Conservation (phyloP, 2,888 invertebrate species). For the Folsomia manolachei region DNA sequence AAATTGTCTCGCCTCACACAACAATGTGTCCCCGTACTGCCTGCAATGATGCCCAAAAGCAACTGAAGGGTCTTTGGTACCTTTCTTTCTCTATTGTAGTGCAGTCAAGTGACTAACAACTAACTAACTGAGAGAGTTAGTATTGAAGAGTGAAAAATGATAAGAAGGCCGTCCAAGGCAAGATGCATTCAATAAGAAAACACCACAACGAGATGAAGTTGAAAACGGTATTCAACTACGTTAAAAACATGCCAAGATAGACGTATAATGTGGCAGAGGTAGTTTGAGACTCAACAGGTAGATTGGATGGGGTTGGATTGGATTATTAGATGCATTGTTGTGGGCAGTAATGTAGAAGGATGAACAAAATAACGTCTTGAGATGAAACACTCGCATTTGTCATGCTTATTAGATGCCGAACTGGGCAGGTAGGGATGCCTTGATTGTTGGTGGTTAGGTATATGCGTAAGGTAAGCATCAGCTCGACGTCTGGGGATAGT, state of each 20-base stretch:
- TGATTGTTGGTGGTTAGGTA: background rate
- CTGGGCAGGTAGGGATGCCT: background rate
- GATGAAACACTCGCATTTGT: background rate
- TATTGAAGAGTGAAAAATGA: slow-evolving; percentile 16
- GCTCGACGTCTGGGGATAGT: too few species aligned
- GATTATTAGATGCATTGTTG: background rate
- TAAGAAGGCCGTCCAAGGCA: slow-evolving; percentile 39
- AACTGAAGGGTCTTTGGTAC: slow-evolving; percentile 48
- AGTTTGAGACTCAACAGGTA: slow-evolving; percentile 3
- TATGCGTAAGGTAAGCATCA: too few species aligned
- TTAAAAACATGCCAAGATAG: background rate
- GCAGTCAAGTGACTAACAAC: slow-evolving; percentile 21
- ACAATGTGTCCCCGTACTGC: too few species aligned
- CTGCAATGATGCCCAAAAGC: slow-evolving; percentile 44
- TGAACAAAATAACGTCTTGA: slow-evolving; percentile 1
- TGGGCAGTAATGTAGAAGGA: background rate
- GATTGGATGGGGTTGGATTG: background rate
- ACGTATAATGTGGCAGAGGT: background rate
- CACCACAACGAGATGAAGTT: too few species aligned
- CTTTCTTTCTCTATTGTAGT: slow-evolving; percentile 44
- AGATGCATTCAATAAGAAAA: too few species aligned
- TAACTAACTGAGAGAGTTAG: slow-evolving; percentile 19
- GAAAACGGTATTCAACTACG: background rate
- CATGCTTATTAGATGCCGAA: slow-evolving; percentile 2
- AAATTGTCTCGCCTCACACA: too few species aligned